These are phyloP conservation scores for Danio jaintianensis DNA, from an alignment of 2,797 vertebrate species.

Conservation along the genomic window DNA sequence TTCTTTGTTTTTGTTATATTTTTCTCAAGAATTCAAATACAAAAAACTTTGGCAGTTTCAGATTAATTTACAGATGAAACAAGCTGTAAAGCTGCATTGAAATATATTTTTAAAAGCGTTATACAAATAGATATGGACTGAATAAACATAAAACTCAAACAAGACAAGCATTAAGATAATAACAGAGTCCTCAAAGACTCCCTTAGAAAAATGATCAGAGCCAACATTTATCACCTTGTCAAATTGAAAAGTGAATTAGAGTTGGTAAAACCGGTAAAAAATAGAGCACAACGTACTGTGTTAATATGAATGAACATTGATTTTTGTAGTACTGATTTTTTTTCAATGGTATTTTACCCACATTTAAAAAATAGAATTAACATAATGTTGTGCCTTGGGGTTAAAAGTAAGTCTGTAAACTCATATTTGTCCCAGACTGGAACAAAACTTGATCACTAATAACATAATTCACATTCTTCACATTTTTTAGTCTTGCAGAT, in stretches of 20 bases:
- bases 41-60: background rate
- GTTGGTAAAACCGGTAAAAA: background rate
- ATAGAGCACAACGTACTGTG: background rate
- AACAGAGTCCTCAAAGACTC: background rate
- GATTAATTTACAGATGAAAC: background rate
- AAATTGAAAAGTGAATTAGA: background rate
- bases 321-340: too few relatives aligned
- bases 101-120: background rate
- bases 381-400: background rate
- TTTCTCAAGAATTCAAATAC: too few relatives aligned
- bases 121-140: background rate
- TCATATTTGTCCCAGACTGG: background rate
- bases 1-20: too few relatives aligned
- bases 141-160: background rate
- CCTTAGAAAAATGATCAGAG: too few relatives aligned
- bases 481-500: conserved; percentile 61
- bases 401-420: background rate
- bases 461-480: background rate
- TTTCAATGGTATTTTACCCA: background rate
- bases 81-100: background rate
- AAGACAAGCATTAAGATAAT: background rate
- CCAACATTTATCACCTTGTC: background rate
- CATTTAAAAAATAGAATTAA: background rate
- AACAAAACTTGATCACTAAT: background rate
- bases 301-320: background rate